These are phyloP conservation scores for Ivindomyrus marchei DNA, from an alignment of 2,113 vertebrate genomes.

Conservation along the genomic window DNA sequence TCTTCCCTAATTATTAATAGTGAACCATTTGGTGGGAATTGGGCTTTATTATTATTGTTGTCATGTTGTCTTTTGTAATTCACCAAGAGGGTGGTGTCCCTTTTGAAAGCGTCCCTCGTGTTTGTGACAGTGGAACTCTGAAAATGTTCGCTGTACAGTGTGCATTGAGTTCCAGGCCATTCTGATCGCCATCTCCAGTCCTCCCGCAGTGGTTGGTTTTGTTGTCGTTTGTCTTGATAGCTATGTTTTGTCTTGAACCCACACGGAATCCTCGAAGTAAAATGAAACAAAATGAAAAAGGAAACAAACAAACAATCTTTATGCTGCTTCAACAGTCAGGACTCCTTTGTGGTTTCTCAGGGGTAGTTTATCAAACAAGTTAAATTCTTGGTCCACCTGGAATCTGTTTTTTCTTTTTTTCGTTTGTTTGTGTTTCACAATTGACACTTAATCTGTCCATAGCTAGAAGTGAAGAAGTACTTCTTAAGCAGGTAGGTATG, in stretches of 20 bases:
- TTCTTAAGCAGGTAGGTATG: slow-evolving; percentile 97
- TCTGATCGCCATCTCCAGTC: slow-evolving; percentile 61
- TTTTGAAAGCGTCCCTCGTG: slow-evolving; percentile 58
- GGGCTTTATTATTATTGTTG: slow-evolving; percentile 63
- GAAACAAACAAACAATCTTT: slow-evolving; percentile 50
- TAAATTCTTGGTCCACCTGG: slow-evolving; percentile 93
- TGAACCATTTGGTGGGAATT: slow-evolving; percentile 68
- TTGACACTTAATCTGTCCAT: slow-evolving; percentile 89
- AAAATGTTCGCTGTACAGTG: slow-evolving; percentile 61
- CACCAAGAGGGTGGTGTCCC: slow-evolving; percentile 54
- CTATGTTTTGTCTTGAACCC: slow-evolving; percentile 64
- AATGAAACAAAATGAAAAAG: slow-evolving; percentile 54
- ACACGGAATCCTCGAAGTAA: slow-evolving; percentile 79
- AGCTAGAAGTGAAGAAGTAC: slow-evolving; percentile 96
- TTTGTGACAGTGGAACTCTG: slow-evolving; percentile 56
- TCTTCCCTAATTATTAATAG: slow-evolving; percentile 70
- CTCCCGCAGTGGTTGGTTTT: slow-evolving; percentile 55
- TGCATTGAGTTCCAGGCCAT: slow-evolving; percentile 55
- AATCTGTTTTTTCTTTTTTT: slow-evolving; percentile 59
- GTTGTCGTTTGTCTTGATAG: slow-evolving; percentile 48
- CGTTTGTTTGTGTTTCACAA: slow-evolving; percentile 67
- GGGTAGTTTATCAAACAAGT: slow-evolving; percentile 67
- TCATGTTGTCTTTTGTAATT: slow-evolving; percentile 55
- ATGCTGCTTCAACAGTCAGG: slow-evolving; percentile 77
- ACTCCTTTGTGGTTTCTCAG: slow-evolving; percentile 63